These are phyloP conservation scores for Bos taurus DNA, from an alignment of 2,113 vertebrate genomes.

Conservation along the genomic window ARS-UCD2.0 NC_037329.1:109481501-109482000, in stretches of 20 bases:
- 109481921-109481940: neutral
- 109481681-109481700: neutral
- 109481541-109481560: neutral
- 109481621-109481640: neutral
- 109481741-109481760: neutral
- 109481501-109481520: neutral
- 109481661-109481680: neutral
- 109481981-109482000: neutral
- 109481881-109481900: neutral
- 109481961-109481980: neutral
- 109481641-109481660: neutral
- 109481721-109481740: neutral
- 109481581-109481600: neutral
- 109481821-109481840: neutral
- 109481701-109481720: neutral
- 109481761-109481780: neutral
- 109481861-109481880: neutral
- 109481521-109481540: neutral
- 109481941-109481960: neutral
- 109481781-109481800: conserved; percentile 40
- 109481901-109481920: neutral
- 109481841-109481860: neutral
- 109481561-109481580: conserved; percentile 30
- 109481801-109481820: neutral
- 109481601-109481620: neutral